phyloP scores from a whole-genome alignment of 1,140 invertebrate species.

The Dendrolimus punctatus region DNA sequence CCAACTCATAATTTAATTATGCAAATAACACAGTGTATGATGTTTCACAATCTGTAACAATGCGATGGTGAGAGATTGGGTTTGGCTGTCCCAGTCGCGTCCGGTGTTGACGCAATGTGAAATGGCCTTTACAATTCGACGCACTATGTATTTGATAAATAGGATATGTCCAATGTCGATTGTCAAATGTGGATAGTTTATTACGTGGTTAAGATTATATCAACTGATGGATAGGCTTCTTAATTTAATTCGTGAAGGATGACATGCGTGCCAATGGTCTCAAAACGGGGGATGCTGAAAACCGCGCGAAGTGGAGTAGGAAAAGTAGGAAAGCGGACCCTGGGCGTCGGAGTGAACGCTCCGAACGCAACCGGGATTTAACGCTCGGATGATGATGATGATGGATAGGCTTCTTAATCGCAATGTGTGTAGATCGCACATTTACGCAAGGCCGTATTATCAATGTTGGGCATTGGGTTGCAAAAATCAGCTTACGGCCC shows the following conservation, averaged over 20 bases:
- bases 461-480: background rate
- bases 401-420: background rate
- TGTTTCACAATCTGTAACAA: slow-evolving; percentile 27
- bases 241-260: too few species aligned
- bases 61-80: slow-evolving; percentile 23
- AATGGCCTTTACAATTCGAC: slow-evolving; percentile 19
- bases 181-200: slow-evolving; percentile 8
- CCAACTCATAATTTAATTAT: too few species aligned
- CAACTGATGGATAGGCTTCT: background rate
- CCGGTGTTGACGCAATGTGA: slow-evolving; percentile 23
- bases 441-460: too few species aligned
- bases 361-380: too few species aligned
- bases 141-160: slow-evolving; percentile 15
- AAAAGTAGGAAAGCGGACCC: too few species aligned
- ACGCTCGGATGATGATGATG: too few species aligned
- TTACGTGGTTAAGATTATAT: slow-evolving; percentile 4
- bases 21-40: background rate
- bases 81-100: slow-evolving; percentile 17
- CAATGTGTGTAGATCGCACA: background rate
- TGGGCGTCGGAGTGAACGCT: too few species aligned
- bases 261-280: too few species aligned
- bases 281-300: too few species aligned
- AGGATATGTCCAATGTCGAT: slow-evolving; percentile 28
- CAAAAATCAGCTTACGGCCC: too few species aligned
- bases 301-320: too few species aligned